These are phyloP conservation scores for Coryphaenoides rupestris DNA, from an alignment of 2,113 vertebrate genomes.

Conservation along the genomic window DNA sequence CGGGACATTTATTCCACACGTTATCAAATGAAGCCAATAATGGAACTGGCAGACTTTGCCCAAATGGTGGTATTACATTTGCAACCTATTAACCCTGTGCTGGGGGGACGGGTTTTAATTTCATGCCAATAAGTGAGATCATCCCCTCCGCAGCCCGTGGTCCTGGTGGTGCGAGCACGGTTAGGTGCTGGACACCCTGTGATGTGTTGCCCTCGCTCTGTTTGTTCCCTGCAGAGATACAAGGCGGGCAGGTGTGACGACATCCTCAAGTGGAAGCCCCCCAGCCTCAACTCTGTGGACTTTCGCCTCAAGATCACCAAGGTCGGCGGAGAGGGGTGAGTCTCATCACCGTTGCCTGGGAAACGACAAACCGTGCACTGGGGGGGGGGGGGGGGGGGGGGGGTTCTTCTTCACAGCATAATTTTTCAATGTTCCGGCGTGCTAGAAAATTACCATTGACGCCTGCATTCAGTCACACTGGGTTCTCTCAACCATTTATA, in stretches of 20 bases:
- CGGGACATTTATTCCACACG: too few species aligned
- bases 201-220: background rate
- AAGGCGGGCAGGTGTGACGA: slow-evolving; percentile 92
- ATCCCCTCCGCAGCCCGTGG: background rate
- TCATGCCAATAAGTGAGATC: slow-evolving; percentile 3
- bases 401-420: slow-evolving; percentile 30
- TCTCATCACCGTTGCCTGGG: slow-evolving; percentile 63
- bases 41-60: too few species aligned
- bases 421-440: slow-evolving; percentile 35
- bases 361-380: slow-evolving; percentile 28
- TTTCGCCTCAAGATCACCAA: slow-evolving; percentile 97
- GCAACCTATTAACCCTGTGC: background rate
- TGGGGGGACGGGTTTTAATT: background rate
- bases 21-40: too few species aligned
- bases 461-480: background rate
- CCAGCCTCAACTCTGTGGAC: slow-evolving; percentile 97
- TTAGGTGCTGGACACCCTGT: background rate
- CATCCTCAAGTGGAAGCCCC: slow-evolving; percentile 99
- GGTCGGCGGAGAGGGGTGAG: slow-evolving; percentile 97
- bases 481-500: background rate
- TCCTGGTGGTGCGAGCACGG: background rate
- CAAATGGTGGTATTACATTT: too few species aligned
- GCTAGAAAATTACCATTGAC: background rate
- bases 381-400: too few species aligned
- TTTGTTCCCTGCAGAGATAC: slow-evolving; percentile 80